Base-by-base conservation (phyloP, 37 sponge, comb jelly and placozoan species). In the Theonella swinhoei region DNA sequence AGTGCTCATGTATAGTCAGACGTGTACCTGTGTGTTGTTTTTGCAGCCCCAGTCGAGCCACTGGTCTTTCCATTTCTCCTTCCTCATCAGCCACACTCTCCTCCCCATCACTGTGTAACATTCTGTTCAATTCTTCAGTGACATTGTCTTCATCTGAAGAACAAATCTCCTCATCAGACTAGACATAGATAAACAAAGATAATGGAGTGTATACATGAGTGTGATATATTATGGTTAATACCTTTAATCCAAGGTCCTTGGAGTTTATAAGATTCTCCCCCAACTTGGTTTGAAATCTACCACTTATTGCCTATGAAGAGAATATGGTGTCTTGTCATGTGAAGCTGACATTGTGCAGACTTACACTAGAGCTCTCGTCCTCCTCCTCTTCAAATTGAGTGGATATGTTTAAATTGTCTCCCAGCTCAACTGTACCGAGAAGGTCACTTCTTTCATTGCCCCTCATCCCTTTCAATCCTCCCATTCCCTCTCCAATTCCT, bases 321-420 rank as follows among this genome's bases (percentile, higher is more conserved):
- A 40, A 81, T 7, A 80, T n/a, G n/a, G n/a, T n/a, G n/a, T n/a
- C n/a, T n/a, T n/a, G n/a, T n/a, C n/a, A n/a, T n/a, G n/a, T n/a
- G n/a, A n/a, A n/a, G n/a, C n/a, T n/a, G n/a, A n/a, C n/a, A 47
- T 17, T 47, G 54, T 47, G 7, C 14, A 14, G 14, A 14, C 54
- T 47, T 47, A 47, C 54, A 14, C 54, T 47, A 14, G 54, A 47
- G 54, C 54, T 47, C 62, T 77, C 83, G 23, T 59, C 78, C 0
- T 92, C 88, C 40, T 88, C 93, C 42, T 89, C 90, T 62, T 83
- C 87, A 86, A 82, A 93, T 63, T 93, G 70, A 20, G 86, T 85
- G n/a, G 94, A 89, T 41, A 93, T 86, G 3, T 47, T 38, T 0
- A 31, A 42, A 22, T n/a, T n/a, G n/a, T n/a, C n/a, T 24, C 75